Evolutionary conservation across 2,888 invertebrate genomes (phyloP).

Genomic region (Lasiommata megera): DNA sequence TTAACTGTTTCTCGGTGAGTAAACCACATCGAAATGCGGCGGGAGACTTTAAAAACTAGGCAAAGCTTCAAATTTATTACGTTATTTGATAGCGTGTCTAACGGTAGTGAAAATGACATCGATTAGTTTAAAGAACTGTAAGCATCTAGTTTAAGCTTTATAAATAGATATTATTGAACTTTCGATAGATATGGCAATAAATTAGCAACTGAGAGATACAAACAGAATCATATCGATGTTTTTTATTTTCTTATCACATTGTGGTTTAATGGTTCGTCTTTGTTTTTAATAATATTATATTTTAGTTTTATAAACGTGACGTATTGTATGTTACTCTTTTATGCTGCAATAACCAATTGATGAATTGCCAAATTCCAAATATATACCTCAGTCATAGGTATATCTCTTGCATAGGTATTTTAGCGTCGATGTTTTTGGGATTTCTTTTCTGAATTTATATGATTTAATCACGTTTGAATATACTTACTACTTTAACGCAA

Average conservation of each 20-base stretch:
- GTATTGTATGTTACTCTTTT: no score
- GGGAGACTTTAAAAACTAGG: slow-evolving; percentile 57
- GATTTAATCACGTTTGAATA: no score
- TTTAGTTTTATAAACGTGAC: no score
- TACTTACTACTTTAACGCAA: no score
- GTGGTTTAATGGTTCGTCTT: no score
- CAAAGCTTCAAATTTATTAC: slow-evolving; percentile 61
- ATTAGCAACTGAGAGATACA: slow-evolving; percentile 2
- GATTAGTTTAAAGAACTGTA: slow-evolving; percentile 30
- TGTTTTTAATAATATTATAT: no score
- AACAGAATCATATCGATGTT: not conserved
- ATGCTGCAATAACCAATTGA: no score
- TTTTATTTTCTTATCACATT: not conserved
- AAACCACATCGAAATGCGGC: slow-evolving; percentile 39
- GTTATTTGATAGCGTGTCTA: slow-evolving; percentile 39
- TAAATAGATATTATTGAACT: slow-evolving; percentile 30
- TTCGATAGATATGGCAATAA: slow-evolving; percentile 30
- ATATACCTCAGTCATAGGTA: no score
- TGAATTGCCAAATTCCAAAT: no score
- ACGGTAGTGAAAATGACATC: slow-evolving; percentile 39
- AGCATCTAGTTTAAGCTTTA: slow-evolving; percentile 29
- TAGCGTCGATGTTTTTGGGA: no score
- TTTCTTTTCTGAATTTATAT: no score
- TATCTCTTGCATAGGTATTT: no score
- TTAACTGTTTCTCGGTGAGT: slow-evolving; percentile 21